Evolutionary conservation across 2,888 invertebrate species (phyloP).

Genomic region (Caradrina kadenii): DNA sequence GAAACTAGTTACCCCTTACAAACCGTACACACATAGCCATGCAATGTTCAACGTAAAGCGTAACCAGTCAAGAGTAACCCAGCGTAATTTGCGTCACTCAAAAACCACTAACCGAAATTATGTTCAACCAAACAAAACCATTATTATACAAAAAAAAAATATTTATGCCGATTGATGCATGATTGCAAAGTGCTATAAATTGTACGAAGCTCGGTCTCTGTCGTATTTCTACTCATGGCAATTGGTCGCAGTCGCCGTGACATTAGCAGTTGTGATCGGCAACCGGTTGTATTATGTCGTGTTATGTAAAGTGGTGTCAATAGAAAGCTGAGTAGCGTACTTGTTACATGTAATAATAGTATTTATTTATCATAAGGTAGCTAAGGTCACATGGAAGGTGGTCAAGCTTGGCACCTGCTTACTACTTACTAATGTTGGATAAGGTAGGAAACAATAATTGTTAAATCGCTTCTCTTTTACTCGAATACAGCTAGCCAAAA

Average conservation of each 20-base stretch:
- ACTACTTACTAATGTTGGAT: neutral
- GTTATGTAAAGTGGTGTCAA: constrained; percentile 42
- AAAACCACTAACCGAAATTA: too few relatives aligned
- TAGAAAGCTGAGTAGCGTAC: constrained; percentile 24
- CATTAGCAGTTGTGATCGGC: constrained; percentile 36
- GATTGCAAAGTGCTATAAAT: neutral
- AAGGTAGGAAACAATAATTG: too few relatives aligned
- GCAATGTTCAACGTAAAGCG: too few relatives aligned
- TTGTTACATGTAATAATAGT: constrained; percentile 20
- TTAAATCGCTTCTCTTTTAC: too few relatives aligned
- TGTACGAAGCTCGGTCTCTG: constrained; percentile 9
- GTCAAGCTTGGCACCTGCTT: neutral
- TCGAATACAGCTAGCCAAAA: too few relatives aligned
- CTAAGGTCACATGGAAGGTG: constrained; percentile 2
- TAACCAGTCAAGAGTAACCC: too few relatives aligned
- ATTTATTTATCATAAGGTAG: constrained; percentile 3
- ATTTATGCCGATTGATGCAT: too few relatives aligned
- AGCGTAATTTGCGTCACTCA: too few relatives aligned
- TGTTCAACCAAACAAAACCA: too few relatives aligned
- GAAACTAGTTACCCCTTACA: too few relatives aligned
- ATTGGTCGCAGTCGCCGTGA: constrained; percentile 28
- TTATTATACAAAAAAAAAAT: too few relatives aligned
- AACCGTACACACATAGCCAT: too few relatives aligned
- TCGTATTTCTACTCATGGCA: constrained; percentile 11
- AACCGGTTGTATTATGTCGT: constrained; percentile 43